Base-by-base conservation (phyloP, 2,113 vertebrate genomes). In the Hyperopisus bebe region DNA sequence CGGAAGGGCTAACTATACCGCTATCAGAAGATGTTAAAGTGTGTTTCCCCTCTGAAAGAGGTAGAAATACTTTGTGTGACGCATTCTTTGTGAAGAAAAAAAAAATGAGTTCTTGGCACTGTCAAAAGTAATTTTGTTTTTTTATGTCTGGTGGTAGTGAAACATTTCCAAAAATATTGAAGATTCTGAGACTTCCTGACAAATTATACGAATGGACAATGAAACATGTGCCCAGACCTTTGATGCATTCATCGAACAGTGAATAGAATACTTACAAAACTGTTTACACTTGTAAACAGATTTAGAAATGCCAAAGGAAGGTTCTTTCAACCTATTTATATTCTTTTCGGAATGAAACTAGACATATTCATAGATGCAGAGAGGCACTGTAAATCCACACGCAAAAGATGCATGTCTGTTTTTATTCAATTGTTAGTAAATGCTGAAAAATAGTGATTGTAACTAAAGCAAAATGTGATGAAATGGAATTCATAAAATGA, bases 1-100 rank as follows among this genome's bases (percentile, higher is more conserved):
- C 5, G 8, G 51, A 88, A 77, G 77, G 66, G 44, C 86, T 88
- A 82, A 82, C 86, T 90, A 50, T 77, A 88, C 66, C 77, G 35
- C 31, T 88, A 90, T 91, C 70, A 90, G 88, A 90, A 62, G 80
- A 84, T 53, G 90, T 89, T 87, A 62, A 89, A 90, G 35, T 84
- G 87, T 89, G 82, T 80, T 91, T 62, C 87, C 35, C 58, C n/a
- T 7, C n/a, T 85, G 47, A 85, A 90, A 90, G 48, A 88, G 1
- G 19, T 21, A 47, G 11, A 82, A 88, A 58, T 50, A 35, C 86
- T 88, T 11, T 44, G 48, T 84, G 86, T 44, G 21, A 58, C 1
- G n/a, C 46, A 46, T 89, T 90, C 17, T 53, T 87, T 51, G 39
- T 7, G 24, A 21, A 1, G 11, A 44, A n/a, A 9, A 44, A 46